phyloP scores from a whole-genome alignment of 1,140 invertebrate species.

The Lepeophtheirus salmonis region DNA sequence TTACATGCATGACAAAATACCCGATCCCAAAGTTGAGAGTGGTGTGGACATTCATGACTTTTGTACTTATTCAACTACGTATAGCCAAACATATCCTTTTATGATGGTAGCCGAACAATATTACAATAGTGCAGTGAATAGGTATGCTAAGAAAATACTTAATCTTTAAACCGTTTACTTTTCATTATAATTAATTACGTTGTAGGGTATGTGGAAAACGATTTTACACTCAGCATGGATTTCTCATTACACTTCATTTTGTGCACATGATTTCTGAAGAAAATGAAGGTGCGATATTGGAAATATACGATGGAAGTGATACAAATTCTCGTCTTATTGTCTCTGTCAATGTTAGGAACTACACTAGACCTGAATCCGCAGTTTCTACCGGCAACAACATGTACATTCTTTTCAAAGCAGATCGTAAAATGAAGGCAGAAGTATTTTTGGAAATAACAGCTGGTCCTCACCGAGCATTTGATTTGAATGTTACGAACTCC shows the following conservation, averaged over 20 bases:
- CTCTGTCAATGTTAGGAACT: conserved; percentile 34
- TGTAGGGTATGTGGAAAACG: conserved; percentile 27
- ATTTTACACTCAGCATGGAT: conserved; percentile 49
- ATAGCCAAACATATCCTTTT: conserved; percentile 55
- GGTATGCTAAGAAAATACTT: conserved; percentile 27
- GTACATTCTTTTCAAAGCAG: conserved; percentile 48
- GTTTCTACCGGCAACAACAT: conserved; percentile 53
- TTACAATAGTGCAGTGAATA: conserved; percentile 18
- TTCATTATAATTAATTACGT: conserved; percentile 16
- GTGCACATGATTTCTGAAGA: conserved; percentile 49
- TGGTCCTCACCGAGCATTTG: conserved; percentile 54
- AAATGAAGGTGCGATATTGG: conserved; percentile 48
- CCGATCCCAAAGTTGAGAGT: conserved; percentile 36
- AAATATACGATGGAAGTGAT: conserved; percentile 55
- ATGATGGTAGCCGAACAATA: conserved; percentile 23
- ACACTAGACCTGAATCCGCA: conserved; percentile 61
- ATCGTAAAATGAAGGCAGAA: conserved; percentile 43
- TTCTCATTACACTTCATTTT: conserved; percentile 62
- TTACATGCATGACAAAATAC: conserved; percentile 54
- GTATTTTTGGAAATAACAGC: conserved; percentile 54
- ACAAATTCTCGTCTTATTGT: conserved; percentile 31
- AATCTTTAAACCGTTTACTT: neutral
- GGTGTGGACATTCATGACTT: conserved; percentile 48
- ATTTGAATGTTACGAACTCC: conserved; percentile 66
- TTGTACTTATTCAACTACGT: conserved; percentile 56